Base-by-base conservation (phyloP, 2,888 invertebrate genomes). In the Adelphocoris suturalis region DNA sequence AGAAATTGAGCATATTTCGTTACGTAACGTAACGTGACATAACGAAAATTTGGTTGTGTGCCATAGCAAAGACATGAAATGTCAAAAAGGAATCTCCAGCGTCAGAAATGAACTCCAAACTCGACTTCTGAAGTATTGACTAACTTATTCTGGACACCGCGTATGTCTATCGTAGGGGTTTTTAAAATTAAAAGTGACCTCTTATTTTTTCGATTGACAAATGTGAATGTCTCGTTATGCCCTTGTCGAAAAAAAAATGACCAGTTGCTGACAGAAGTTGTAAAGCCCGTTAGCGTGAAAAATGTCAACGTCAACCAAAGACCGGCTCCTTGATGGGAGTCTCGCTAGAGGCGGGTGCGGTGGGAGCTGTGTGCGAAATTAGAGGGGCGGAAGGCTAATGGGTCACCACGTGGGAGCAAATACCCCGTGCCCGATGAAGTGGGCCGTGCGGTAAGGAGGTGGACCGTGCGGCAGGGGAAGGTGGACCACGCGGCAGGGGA, bases 331-430 rank as follows among this genome's bases (percentile, higher is more conserved):
- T 57, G 76, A 28, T 13, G 27, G 27, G 3, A n/a, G n/a, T n/a
- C n/a, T n/a, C n/a, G n/a, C n/a, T n/a, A n/a, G 28, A 19, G 76
- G n/a, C n/a, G n/a, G n/a, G n/a, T n/a, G n/a, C n/a, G n/a, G n/a
- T n/a, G n/a, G n/a, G n/a, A n/a, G n/a, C n/a, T n/a, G n/a, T n/a
- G 76, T 37, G 76, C 13, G 9, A 12, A 23, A 80, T 46, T 11
- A 46, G 28, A 47, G 12, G 80, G 46, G 80, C 80, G 9, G 46
- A 80, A 80, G 46, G 80, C 46, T 19, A 80, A 80, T 46, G 46
- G 46, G 23, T 16, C 27, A 13, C 76, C 76, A 76, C 13, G 76
- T 37, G 23, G 76, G 27, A 27, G 11, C 27, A n/a, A n/a, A n/a
- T n/a, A n/a, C 7, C 4, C 11, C 13, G 14, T 12, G 23, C 37